These are phyloP conservation scores for Lepeophtheirus salmonis DNA, from an alignment of 1,140 invertebrate genomes.

Conservation along the genomic window DNA sequence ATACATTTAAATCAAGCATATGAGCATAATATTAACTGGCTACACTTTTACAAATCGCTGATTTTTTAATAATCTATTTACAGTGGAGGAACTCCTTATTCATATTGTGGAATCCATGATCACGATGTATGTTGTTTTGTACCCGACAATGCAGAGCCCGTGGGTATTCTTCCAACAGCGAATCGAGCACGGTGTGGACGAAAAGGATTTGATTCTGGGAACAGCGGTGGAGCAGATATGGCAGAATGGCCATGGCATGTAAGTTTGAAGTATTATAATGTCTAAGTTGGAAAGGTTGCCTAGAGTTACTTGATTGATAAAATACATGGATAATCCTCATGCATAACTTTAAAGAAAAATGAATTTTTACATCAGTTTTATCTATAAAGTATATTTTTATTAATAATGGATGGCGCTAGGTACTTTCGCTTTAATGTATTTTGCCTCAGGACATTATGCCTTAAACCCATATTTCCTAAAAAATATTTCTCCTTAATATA, in stretches of 20 bases:
- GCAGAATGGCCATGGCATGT: constrained; percentile 34
- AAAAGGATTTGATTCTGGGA: constrained; percentile 25
- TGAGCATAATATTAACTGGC: too few relatives aligned
- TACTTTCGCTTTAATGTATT: too few relatives aligned
- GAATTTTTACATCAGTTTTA: too few relatives aligned
- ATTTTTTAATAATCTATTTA: too few relatives aligned
- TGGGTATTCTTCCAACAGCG: constrained; percentile 25
- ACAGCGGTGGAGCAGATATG: constrained; percentile 28
- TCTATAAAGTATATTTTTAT: too few relatives aligned
- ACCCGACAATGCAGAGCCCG: constrained; percentile 23
- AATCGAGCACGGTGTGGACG: constrained; percentile 19
- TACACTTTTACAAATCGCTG: too few relatives aligned
- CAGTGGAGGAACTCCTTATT: constrained; percentile 28
- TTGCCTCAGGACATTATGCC: too few relatives aligned
- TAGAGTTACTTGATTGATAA: background rate
- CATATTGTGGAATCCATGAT: constrained; percentile 29
- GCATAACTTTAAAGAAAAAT: too few relatives aligned
- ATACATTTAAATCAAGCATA: too few relatives aligned
- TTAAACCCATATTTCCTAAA: too few relatives aligned
- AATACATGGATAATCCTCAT: background rate
- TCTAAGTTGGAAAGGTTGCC: background rate
- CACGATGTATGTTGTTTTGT: constrained; percentile 31
- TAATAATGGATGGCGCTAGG: too few relatives aligned
- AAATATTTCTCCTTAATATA: too few relatives aligned
- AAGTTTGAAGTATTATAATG: constrained; percentile 21